Base-by-base conservation (phyloP, 2,888 invertebrate genomes). In the Ypsolopha sequella region DNA sequence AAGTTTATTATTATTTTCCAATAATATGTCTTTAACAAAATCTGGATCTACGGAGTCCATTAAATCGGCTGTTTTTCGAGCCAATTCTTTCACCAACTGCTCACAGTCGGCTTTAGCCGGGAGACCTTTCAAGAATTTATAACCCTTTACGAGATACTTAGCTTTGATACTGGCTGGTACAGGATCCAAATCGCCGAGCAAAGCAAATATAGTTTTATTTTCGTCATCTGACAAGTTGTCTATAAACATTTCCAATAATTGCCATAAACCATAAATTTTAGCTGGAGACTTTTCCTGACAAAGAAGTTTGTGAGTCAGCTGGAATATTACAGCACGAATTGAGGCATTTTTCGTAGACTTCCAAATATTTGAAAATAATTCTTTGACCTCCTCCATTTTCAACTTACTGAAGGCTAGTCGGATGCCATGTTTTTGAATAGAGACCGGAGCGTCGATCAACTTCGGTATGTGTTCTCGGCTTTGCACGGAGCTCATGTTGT, bases 391-490 rank as follows among this genome's bases (percentile, higher is more conserved):
- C 10, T 64, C 58, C 9, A 62, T 57, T 50, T 67, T 60, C 14
- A 79, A 57, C 55, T 73, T 76, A 6, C 50, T 53, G 53, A 71
- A 73, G 34, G 73, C 72, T 38, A 76, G 54, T 38, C 77, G 68
- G 47, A 80, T 71, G 0, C 73, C 76, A 56, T 79, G 78, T 57
- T 80, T 80, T 57, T 80, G 80, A 38, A 80, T 54, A 6, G 80
- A 79, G 2, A 79, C 77, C 8, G 71, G 75, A 4, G 70, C 59
- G 46, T 71, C 55, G 8, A 76, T 54, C 50, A 81, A 55, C 53
- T 67, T 64, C 3, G 64, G 64, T 41, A 80, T 62, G 54, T 66
- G 61, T 52, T 64, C 58, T 41, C 57, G 60, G 49, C 65, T 65
- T 41, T 61, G 52, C 10, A 52, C 47, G n/a, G 54, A 41, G 53